These are phyloP conservation scores for Chromoteleia sp. DNA, from an alignment of 2,888 invertebrate genomes.

Conservation along the genomic window DNA sequence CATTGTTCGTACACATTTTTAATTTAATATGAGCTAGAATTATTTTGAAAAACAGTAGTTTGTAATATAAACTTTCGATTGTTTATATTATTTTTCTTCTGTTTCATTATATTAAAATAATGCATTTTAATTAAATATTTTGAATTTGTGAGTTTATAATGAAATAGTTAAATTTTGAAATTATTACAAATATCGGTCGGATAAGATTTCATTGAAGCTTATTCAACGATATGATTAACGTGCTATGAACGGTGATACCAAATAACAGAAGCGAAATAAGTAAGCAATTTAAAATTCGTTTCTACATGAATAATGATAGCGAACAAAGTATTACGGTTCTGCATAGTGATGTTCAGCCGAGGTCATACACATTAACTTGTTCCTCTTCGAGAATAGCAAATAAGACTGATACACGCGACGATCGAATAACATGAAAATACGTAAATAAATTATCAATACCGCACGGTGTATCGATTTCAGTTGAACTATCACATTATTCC, in stretches of 20 bases:
- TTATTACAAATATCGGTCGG: no score
- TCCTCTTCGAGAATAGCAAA: conserved; percentile 49
- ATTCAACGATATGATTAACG: no score
- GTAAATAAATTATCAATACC: conserved; percentile 37
- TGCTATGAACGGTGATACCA: background rate
- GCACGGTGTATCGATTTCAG: conserved; percentile 27
- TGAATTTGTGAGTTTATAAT: no score
- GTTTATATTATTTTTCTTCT: no score
- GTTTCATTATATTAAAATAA: no score
- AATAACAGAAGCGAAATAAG: background rate
- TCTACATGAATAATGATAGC: background rate
- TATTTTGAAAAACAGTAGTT: no score
- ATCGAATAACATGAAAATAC: conserved; percentile 45
- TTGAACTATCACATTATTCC: conserved; percentile 29
- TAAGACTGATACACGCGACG: conserved; percentile 49
- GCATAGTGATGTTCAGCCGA: conserved; percentile 30
- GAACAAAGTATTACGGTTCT: conserved; percentile 34
- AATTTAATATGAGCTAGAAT: no score
- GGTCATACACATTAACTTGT: conserved; percentile 44
- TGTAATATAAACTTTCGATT: no score
- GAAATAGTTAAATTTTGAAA: no score
- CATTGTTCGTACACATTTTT: no score
- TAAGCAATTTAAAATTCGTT: conserved; percentile 13
- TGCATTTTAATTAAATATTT: no score
- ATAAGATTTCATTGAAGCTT: no score